Base-by-base conservation (phyloP, 2,797 vertebrate species). In the Acipenser transmontanus region DNA sequence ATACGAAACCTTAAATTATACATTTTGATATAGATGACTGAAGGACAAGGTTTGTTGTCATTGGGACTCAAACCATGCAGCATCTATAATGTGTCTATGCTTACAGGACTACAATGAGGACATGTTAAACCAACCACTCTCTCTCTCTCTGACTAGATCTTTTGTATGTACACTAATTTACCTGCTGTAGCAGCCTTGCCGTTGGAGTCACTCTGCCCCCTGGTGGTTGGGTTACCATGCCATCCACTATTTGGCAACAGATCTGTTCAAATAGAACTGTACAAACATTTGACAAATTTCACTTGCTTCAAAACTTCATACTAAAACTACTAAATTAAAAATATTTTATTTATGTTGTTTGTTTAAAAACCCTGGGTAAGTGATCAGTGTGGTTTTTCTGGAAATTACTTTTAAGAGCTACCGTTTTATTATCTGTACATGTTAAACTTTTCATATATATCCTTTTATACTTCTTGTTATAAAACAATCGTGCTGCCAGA, bases 191-290 rank as follows among this genome's bases (percentile, higher is more conserved):
- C 51, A 54, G 51, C 8, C 51, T 17, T 6, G 54, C 12, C 12
- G n/a, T 57, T 13, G 12, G 17, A 61, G 2, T 6, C 7, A 34
- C 50, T 17, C 63, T 9, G 67, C 50, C 54, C 34, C 64, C 59
- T 69, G 82, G 79, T 65, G 78, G 78, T 74, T 80, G 77, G 73
- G 79, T 75, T 77, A 80, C 68, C 75, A 86, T 76, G 82, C 87
- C 88, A 87, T 86, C 85, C 85, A 89, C 83, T 84, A 80, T 92
- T 92, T 93, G 92, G 91, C 89, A 92, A 94, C 88, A 68, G 84
- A 83, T 82, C 85, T 88, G 84, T 85, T 83, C 82, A 84, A 86
- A 89, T 63, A 91, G 81, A 87, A 83, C 86, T 89, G 85, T 92
- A 90, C 77, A 74, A 84, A 86, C 82, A 81, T 82, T 84, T 78